Conservation (phyloP, 2,113 vertebrate species). For the Glareola pratincola region DNA sequence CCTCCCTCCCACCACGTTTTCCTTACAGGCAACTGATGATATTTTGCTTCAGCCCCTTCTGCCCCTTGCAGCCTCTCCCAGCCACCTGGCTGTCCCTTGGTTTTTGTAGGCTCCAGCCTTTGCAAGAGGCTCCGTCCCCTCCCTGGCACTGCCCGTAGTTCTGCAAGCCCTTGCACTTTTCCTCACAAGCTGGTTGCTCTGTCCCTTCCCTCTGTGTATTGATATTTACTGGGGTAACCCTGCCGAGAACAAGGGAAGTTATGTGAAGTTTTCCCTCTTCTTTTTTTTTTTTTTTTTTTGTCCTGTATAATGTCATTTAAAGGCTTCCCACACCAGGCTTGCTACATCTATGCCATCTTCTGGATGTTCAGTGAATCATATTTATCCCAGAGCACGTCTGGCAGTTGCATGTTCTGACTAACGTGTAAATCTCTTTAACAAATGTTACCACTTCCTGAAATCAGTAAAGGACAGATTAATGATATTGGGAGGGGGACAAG, state of each 20-base stretch:
- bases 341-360: slow-evolving; percentile 53
- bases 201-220: background rate
- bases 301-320: background rate
- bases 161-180: background rate
- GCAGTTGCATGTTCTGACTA: background rate
- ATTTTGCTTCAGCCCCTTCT: background rate
- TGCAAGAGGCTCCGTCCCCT: background rate
- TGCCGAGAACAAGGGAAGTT: background rate
- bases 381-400: background rate
- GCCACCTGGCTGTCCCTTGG: fast-evolving
- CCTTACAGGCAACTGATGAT: background rate
- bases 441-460: background rate
- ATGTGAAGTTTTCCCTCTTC: background rate
- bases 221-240: background rate
- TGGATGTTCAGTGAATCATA: slow-evolving; percentile 34
- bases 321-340: background rate
- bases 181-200: background rate
- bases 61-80: background rate
- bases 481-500: background rate
- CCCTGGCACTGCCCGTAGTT: background rate
- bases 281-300: fast-evolving
- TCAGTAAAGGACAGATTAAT: background rate
- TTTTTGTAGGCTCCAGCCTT: background rate
- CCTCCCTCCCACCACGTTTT: fast-evolving
- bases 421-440: background rate